Conservation (phyloP, 1,140 invertebrate species). For the Drosophila tani region DNA sequence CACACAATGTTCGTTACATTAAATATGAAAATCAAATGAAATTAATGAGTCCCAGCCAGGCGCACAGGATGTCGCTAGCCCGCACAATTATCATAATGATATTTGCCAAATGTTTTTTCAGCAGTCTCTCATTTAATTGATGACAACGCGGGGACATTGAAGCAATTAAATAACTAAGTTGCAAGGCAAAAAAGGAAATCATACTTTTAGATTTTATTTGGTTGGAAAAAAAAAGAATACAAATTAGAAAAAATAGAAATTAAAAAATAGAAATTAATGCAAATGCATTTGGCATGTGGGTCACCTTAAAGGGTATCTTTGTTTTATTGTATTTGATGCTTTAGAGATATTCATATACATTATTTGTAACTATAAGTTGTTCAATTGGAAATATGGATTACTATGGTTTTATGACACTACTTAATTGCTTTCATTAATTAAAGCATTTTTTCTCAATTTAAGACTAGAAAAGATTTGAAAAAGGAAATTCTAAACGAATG, state of each 20-base stretch:
- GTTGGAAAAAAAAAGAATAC: neutral
- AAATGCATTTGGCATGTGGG: neutral
- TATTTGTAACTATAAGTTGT: too few species aligned
- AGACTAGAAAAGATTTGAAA: too few species aligned
- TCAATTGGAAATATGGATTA: too few species aligned
- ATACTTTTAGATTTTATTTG: neutral
- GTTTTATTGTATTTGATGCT: too few species aligned
- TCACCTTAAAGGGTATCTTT: neutral
- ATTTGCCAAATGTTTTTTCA: slow-evolving; percentile 36
- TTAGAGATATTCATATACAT: too few species aligned
- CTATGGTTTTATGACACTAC: too few species aligned
- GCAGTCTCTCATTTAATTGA: slow-evolving; percentile 35
- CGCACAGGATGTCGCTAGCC: slow-evolving; percentile 40
- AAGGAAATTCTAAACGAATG: too few species aligned
- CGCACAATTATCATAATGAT: slow-evolving; percentile 61
- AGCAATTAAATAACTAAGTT: slow-evolving; percentile 22
- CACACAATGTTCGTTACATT: slow-evolving; percentile 35
- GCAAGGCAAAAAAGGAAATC: neutral
- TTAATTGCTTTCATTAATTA: too few species aligned
- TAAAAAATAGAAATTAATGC: too few species aligned
- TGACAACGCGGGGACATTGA: slow-evolving; percentile 30
- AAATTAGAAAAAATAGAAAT: slow-evolving; percentile 4
- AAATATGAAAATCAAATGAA: slow-evolving; percentile 60
- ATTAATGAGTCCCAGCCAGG: slow-evolving; percentile 37
- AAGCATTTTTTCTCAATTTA: too few species aligned